Conservation (phyloP, 2,113 vertebrate species). For the Nerophis ophidion region DNA sequence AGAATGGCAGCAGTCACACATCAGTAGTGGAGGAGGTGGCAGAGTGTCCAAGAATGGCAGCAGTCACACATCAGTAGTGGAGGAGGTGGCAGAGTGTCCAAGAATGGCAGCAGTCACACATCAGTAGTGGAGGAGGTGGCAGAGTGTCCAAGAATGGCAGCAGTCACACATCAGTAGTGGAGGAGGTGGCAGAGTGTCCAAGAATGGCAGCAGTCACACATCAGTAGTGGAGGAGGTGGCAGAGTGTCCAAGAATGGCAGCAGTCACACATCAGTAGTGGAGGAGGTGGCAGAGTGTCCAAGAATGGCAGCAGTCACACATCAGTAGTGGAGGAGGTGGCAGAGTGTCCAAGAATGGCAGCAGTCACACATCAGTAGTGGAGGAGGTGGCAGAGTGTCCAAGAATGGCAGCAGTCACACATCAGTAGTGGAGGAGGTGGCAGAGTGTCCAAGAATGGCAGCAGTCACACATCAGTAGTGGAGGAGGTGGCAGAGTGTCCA, state of each 20-base stretch:
- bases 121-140: constrained; percentile 55
- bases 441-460: constrained; percentile 30
- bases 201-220: too few relatives aligned
- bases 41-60: constrained; percentile 30
- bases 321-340: constrained; percentile 55
- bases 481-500: constrained; percentile 49
- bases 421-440: constrained; percentile 55
- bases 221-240: constrained; percentile 55
- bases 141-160: constrained; percentile 30
- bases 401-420: too few relatives aligned
- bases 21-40: constrained; percentile 55
- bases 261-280: too few relatives aligned
- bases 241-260: constrained; percentile 30
- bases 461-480: too few relatives aligned
- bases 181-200: constrained; percentile 49
- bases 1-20: too few relatives aligned
- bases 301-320: too few relatives aligned
- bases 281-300: constrained; percentile 49
- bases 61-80: too few relatives aligned
- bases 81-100: constrained; percentile 49
- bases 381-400: constrained; percentile 49
- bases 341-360: constrained; percentile 30
- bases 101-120: too few relatives aligned
- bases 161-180: too few relatives aligned
- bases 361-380: too few relatives aligned